A percentile compares a stretch with the other conserved stretches of the same genome.
These are phyloP conservation scores for Hemitrygon akajei DNA, from an alignment of 2,797 vertebrate species.

Conservation along the genomic window DNA sequence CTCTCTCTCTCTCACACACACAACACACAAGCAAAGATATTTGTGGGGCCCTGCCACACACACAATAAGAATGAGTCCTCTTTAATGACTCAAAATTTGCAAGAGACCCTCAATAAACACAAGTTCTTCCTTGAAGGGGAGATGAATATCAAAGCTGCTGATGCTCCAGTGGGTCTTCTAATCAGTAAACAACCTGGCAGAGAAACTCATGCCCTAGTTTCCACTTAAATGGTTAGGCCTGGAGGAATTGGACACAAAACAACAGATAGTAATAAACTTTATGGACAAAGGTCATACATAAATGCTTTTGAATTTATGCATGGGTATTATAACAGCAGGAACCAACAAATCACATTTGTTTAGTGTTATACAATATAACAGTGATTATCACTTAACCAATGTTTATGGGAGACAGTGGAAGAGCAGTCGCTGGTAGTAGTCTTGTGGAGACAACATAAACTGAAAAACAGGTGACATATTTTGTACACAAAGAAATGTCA, in stretches of 20 bases:
- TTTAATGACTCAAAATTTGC: not conserved
- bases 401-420: not conserved
- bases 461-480: slow-evolving; percentile 20
- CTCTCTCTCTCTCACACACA: no score
- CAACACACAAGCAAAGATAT: no score
- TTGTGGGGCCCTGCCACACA: no score
- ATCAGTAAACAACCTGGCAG: not conserved
- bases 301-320: not conserved
- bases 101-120: not conserved
- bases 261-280: slow-evolving; percentile 1
- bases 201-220: not conserved
- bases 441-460: not conserved
- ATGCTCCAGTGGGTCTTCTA: not conserved
- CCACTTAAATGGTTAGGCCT: not conserved
- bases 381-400: not conserved
- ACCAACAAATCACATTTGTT: slow-evolving; percentile 9
- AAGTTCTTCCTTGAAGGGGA: not conserved
- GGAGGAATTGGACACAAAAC: not conserved
- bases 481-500: slow-evolving; percentile 27
- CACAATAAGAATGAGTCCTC: no score
- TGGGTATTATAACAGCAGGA: not conserved
- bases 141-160: not conserved
- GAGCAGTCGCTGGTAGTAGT: not conserved
- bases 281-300: not conserved
- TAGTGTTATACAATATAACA: not conserved